Percentiles rank a stretch among this genome's conserved stretches.
Conservation (phyloP, 2,797 vertebrate species). For the Eulemur rubriventer region DNA sequence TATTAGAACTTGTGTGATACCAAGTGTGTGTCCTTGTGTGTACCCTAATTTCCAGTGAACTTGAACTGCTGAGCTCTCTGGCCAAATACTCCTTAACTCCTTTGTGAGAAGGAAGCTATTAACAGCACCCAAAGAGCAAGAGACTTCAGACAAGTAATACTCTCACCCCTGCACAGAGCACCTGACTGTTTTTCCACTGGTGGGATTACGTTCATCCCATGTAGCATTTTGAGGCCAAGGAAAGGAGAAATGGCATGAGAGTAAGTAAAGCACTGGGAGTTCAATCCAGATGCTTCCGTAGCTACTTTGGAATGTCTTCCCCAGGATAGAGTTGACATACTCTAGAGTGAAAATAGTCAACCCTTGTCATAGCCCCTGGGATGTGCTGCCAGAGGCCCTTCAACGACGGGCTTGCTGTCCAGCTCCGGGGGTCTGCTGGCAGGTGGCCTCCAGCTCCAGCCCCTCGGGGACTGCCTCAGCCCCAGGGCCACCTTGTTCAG, state of each 20-base stretch:
- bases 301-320: not conserved
- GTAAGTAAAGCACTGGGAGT: not conserved
- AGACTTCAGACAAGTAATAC: not conserved
- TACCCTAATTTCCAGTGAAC: not conserved
- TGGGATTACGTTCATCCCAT: not conserved
- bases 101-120: not conserved
- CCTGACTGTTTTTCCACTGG: not conserved
- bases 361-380: not conserved
- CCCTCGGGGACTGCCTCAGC: not conserved
- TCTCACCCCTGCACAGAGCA: too few relatives aligned
- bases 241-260: not conserved
- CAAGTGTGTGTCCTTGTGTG: not conserved
- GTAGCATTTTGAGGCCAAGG: not conserved
- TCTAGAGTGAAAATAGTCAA: not conserved
- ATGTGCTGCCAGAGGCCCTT: not conserved
- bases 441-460: not conserved
- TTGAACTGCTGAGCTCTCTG: not conserved
- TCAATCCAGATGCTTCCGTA: not conserved
- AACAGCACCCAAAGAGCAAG: not conserved
- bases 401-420: accelerated
- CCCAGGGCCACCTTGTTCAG: not conserved
- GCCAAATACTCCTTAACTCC: not conserved
- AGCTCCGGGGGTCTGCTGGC: not conserved
- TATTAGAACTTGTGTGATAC: not conserved
- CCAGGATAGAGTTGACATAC: not conserved